Evolutionary conservation across 1,140 invertebrate genomes (phyloP), one percentile per base, ranked within the genome.

Genomic region (Drosophila pandora): DNA sequence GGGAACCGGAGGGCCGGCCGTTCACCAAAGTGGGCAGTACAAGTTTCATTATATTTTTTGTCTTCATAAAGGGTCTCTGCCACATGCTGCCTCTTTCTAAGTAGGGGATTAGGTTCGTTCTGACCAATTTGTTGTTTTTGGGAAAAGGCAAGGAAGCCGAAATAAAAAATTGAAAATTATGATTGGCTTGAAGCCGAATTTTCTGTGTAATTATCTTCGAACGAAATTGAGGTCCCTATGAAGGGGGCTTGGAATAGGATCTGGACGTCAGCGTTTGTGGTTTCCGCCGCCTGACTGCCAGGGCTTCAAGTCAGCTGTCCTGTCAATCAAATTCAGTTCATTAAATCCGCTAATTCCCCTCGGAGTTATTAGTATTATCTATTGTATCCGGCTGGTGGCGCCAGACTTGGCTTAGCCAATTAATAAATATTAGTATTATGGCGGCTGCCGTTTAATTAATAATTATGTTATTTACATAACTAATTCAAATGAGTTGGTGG

Each of bases 401-500:
- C 47, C 70, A 63, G 48, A 30, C 47, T 34, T 23, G 13, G 43
- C 30, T 28, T n/a, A 64, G 23, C 59, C 80, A 68, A 83, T 85
- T 85, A 83, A 83, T 80, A 85, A 80, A 68, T 61, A 76, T 84
- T 76, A 84, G 64, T 43, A 41, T 73, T 30, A 45, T 23, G 41
- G 30, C 49, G 65, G 61, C 55, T 62, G 61, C 71, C 71, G 53
- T 72, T 83, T 77, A 81, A 76, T 87, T 81, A 64, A 81, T 77
- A 84, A 81, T 82, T 78, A 81, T 81, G 63, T 52, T 69, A 55
- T 69, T 84, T 84, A 87, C 77, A 87, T 85, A 87, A 71, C 82
- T 77, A 81, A 85, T 81, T 81, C 47, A 81, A 85, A 78, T 69
- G 78, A 68, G 78, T 58, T 57, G 81, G 49, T 53, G 69, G 60